Evolutionary conservation across 2,888 invertebrate species (phyloP).

Genomic region (Xestia xanthographa): DNA sequence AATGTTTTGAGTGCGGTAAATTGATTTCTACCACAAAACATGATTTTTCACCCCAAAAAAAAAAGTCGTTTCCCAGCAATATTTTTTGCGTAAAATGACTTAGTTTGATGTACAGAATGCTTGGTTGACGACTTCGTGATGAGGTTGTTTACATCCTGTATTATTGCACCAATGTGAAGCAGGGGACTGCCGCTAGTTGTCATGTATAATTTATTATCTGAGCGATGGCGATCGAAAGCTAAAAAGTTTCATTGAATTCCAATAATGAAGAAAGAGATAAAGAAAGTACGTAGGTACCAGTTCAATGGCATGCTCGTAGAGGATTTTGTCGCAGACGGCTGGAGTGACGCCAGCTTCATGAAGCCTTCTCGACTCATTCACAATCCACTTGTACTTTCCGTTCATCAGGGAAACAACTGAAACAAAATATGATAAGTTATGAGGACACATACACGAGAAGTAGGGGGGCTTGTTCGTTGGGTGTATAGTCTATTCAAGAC

Average conservation of each 20-base stretch:
- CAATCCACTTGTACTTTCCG: slow-evolving; percentile 96
- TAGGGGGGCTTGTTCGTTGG: background rate
- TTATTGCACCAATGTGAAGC: background rate
- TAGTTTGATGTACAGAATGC: too few relatives aligned
- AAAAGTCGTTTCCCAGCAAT: too few relatives aligned
- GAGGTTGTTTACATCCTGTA: too few relatives aligned
- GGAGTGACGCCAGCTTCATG: slow-evolving; percentile 95
- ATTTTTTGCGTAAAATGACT: too few relatives aligned
- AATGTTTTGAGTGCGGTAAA: too few relatives aligned
- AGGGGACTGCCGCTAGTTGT: background rate
- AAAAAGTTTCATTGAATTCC: background rate
- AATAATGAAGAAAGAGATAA: background rate
- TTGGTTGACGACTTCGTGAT: too few relatives aligned
- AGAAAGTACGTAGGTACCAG: slow-evolving; percentile 92
- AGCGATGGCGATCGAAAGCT: background rate
- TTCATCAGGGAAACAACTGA: slow-evolving; percentile 97
- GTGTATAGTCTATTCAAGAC: background rate
- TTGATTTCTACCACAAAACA: too few relatives aligned
- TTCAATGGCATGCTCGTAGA: slow-evolving; percentile 99
- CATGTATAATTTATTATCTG: too few relatives aligned
- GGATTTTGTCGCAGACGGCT: slow-evolving; percentile 97
- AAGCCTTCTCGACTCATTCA: slow-evolving; percentile 96
- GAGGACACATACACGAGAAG: background rate
- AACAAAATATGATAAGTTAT: slow-evolving; percentile 17
- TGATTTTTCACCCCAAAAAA: too few relatives aligned